phyloP scores from a whole-genome alignment of 2,113 vertebrate species.

The Mungos mungo region DNA sequence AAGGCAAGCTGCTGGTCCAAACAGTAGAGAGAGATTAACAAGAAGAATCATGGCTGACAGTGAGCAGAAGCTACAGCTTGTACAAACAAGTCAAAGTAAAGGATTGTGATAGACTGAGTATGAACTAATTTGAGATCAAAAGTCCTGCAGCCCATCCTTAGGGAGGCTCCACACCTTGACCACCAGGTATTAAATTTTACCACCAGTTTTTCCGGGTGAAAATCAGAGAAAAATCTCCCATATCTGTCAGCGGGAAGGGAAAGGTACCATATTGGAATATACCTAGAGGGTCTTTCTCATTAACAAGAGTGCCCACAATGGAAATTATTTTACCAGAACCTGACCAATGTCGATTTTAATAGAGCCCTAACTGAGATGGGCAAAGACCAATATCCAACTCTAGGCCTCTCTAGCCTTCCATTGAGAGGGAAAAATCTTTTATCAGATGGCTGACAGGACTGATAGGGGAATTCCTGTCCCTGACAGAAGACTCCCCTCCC shows the following conservation, averaged over 20 bases:
- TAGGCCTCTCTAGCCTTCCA: background rate
- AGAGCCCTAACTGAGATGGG: background rate
- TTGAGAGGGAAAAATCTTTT: no score
- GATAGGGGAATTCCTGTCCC: no score
- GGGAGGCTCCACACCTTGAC: background rate
- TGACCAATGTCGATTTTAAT: background rate
- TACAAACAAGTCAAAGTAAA: background rate
- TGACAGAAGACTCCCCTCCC: no score
- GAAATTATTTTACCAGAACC: background rate
- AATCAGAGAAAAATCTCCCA: background rate
- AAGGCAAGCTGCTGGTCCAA: background rate
- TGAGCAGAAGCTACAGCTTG: background rate
- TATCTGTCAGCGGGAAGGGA: background rate
- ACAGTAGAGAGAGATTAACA: background rate
- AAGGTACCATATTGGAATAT: slow-evolving; percentile 12
- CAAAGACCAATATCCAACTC: background rate
- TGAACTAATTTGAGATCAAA: background rate
- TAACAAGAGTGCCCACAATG: background rate
- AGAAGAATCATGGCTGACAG: background rate
- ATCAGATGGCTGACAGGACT: no score
- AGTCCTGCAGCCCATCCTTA: background rate
- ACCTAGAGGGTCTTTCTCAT: background rate
- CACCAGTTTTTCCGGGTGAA: background rate
- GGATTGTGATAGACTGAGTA: background rate
- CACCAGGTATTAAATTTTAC: background rate